A percentile compares a stretch with the other conserved stretches of the same genome.
Evolutionary conservation across 1,140 invertebrate genomes (phyloP).

Genomic region (Zaprionus tsacasi): DNA sequence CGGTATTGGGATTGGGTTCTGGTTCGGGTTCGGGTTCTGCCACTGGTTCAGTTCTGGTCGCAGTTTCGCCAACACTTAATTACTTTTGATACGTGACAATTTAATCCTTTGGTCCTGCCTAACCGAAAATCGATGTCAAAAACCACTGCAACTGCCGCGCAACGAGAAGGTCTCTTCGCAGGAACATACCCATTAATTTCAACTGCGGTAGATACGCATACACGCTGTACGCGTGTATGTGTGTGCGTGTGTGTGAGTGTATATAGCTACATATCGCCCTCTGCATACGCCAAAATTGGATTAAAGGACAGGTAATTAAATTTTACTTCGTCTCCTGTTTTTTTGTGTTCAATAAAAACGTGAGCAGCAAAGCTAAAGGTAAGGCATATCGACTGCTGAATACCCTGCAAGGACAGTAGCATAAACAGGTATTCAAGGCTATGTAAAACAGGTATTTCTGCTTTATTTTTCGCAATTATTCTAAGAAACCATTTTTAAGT

Average conservation of each 20-base stretch:
- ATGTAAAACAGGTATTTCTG: too few species aligned
- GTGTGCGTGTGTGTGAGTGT: neutral
- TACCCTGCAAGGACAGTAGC: neutral
- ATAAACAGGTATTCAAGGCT: too few species aligned
- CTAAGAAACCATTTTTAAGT: too few species aligned
- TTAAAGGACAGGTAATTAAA: slow-evolving; percentile 4
- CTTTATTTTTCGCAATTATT: too few species aligned
- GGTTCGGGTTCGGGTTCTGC: neutral
- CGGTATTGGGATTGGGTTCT: neutral
- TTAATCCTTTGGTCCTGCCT: slow-evolving; percentile 49
- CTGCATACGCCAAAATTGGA: neutral
- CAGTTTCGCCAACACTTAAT: slow-evolving; percentile 50
- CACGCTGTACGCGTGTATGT: neutral
- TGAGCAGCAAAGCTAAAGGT: neutral
- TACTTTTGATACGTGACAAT: slow-evolving; percentile 66
- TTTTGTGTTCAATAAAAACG: neutral
- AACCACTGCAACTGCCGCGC: slow-evolving; percentile 13
- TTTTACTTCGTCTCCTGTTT: neutral
- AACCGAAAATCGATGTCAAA: slow-evolving; percentile 43
- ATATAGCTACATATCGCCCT: neutral
- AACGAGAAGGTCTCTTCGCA: neutral
- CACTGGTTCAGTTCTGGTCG: slow-evolving; percentile 17
- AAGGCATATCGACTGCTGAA: neutral
- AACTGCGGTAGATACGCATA: neutral
- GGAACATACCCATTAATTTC: slow-evolving; percentile 22